Base-by-base conservation (phyloP, 2,797 vertebrate genomes). In the Parambassis ranga region DNA sequence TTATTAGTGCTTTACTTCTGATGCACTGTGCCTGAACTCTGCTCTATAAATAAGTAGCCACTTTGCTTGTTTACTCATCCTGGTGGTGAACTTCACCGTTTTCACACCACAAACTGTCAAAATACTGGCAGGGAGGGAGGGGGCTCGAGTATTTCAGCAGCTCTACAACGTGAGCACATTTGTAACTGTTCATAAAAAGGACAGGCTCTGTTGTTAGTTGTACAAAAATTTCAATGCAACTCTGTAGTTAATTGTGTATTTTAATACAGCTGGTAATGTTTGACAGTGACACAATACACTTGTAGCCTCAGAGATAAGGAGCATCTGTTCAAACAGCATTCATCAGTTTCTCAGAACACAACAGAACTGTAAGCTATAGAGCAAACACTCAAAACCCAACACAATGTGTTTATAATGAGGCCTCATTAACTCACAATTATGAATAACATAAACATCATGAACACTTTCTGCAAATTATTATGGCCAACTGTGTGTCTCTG, bases 351-450 rank as follows among this genome's bases (percentile, higher is more conserved):
- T 60, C 9, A 42, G 28, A 57, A 80, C 48, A 53, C 37, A 38
- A 15, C 16, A 14, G 18, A 22, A 58, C 50, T 10, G 22, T 23
- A 28, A 44, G 23, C 19, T 50, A 15, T 14, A 35, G 24, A 38
- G 20, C 11, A 62, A 44, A 42, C 6, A 27, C 23, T 47, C 33
- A 57, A 30, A 65, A 11, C 41, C 4, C 6, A 0, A 14, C 8
- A 53, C 6, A 72, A 65, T 60, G 50, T 55, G 36, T 49, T 65
- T 60, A 11, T 71, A 65, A 77, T 41, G 38, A 71, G 47, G 57
- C 33, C 67, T 77, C 68, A 74, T 77, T 70, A 71, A 76, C 23
- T 57, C 41, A 20, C 37, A 67, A 31, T 78, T 60, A 63, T 36
- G 14, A 70, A 36, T 50, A 43, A 28, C 27, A 44, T 59, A 50